phyloP scores from a whole-genome alignment of 2,888 invertebrate genomes.

The Acleris laterana region DNA sequence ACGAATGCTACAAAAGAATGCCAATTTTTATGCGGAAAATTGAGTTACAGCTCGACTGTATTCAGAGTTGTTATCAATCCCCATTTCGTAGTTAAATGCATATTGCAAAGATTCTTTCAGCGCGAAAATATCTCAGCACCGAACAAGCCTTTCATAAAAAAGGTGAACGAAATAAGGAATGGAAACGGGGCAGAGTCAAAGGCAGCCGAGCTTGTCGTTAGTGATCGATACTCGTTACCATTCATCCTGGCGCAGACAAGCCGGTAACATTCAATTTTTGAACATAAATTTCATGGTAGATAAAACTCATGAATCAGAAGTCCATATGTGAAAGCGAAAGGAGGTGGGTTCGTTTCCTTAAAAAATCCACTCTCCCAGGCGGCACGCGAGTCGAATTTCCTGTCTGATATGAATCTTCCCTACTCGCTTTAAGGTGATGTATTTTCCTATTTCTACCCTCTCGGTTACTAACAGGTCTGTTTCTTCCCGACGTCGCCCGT shows the following conservation, averaged over 20 bases:
- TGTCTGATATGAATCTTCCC: constrained; percentile 83
- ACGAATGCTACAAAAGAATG: constrained; percentile 78
- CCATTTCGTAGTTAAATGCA: constrained; percentile 59
- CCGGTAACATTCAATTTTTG: constrained; percentile 76
- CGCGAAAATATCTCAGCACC: constrained; percentile 42
- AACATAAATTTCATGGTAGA: constrained; percentile 79
- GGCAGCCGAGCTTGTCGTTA: constrained; percentile 22
- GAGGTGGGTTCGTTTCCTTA: constrained; percentile 70
- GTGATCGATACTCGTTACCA: constrained; percentile 59
- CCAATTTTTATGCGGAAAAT: constrained; percentile 81
- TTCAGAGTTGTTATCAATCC: constrained; percentile 60
- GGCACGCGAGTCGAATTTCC: constrained; percentile 81
- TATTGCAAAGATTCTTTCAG: constrained; percentile 57
- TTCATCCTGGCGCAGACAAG: constrained; percentile 64
- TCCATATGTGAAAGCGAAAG: constrained; percentile 76
- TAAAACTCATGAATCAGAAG: constrained; percentile 83
- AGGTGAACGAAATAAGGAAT: constrained; percentile 28
- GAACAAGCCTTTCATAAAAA: constrained; percentile 28
- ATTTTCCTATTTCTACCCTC: constrained; percentile 81
- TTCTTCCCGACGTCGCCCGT: constrained; percentile 57
- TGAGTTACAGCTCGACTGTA: constrained; percentile 71
- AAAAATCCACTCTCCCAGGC: constrained; percentile 72
- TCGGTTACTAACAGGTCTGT: constrained; percentile 55
- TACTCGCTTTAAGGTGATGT: constrained; percentile 83
- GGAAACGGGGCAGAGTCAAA: constrained; percentile 30